Evolutionary conservation across 1,140 invertebrate species (phyloP).

Genomic region (Micrasema longulum): DNA sequence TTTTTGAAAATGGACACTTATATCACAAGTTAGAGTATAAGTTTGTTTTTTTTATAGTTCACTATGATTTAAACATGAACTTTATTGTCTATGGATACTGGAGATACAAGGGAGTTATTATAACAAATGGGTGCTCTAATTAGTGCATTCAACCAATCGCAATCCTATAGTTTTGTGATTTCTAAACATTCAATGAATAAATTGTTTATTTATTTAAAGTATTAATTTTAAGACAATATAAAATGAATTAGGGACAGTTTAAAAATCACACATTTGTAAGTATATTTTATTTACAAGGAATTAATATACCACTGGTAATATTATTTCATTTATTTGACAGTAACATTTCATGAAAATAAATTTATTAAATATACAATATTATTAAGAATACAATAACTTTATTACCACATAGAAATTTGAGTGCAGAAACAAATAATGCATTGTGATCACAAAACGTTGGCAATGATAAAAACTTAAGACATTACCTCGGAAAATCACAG

Average conservation of each 20-base stretch:
- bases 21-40: too few relatives aligned
- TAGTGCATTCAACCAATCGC: slow-evolving; percentile 38
- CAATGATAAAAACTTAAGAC: too few relatives aligned
- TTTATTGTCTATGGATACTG: too few relatives aligned
- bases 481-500: too few relatives aligned
- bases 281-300: slow-evolving; percentile 30
- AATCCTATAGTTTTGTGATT: slow-evolving; percentile 31
- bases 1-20: too few relatives aligned
- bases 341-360: not conserved
- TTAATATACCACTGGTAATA: slow-evolving; percentile 31
- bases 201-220: too few relatives aligned
- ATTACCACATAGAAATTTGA: too few relatives aligned
- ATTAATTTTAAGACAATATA: too few relatives aligned
- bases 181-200: slow-evolving; percentile 26
- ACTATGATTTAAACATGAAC: too few relatives aligned
- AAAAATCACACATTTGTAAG: slow-evolving; percentile 33
- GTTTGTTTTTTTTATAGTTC: too few relatives aligned
- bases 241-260: not conserved
- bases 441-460: too few relatives aligned
- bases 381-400: too few relatives aligned
- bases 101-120: not conserved
- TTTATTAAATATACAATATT: slow-evolving; percentile 46
- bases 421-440: not conserved
- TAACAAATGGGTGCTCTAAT: slow-evolving; percentile 11
- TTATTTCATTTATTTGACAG: slow-evolving; percentile 48